phyloP scores from a whole-genome alignment of 2,888 invertebrate genomes.

The Agrotis segetum region DNA sequence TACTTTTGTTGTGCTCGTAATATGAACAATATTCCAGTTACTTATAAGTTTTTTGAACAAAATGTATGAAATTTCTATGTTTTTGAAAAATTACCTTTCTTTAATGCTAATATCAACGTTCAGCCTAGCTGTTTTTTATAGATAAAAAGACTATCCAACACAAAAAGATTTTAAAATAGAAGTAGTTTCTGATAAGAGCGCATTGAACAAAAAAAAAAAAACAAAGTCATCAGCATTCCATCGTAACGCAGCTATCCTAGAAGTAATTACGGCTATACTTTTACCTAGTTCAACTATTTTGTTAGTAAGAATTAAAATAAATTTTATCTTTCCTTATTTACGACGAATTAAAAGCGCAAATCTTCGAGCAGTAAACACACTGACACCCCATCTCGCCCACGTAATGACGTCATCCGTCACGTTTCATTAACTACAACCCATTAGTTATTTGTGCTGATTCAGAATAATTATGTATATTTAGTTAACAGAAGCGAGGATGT shows the following conservation, averaged over 20 bases:
- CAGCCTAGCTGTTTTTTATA: no score
- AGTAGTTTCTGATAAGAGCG: no score
- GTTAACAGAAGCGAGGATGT: no score
- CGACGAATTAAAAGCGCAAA: not conserved
- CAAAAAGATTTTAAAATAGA: no score
- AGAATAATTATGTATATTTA: not conserved
- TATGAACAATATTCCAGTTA: conserved; percentile 12
- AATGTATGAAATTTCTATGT: not conserved
- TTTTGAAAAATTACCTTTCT: not conserved
- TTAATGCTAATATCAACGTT: not conserved
- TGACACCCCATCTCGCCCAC: not conserved
- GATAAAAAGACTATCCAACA: no score
- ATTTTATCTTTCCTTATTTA: not conserved
- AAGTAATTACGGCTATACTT: no score
- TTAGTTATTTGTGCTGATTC: not conserved
- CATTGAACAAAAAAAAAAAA: no score
- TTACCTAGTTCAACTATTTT: no score
- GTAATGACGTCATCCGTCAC: conserved; percentile 40
- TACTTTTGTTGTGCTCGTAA: conserved; percentile 15
- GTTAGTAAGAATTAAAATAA: no score
- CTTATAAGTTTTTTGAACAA: not conserved
- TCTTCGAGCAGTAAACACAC: not conserved
- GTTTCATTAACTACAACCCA: conserved; percentile 26
- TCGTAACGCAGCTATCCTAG: no score
- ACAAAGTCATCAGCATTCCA: no score